Conservation (phyloP, 2,888 invertebrate species). For the Calameuta idolon region DNA sequence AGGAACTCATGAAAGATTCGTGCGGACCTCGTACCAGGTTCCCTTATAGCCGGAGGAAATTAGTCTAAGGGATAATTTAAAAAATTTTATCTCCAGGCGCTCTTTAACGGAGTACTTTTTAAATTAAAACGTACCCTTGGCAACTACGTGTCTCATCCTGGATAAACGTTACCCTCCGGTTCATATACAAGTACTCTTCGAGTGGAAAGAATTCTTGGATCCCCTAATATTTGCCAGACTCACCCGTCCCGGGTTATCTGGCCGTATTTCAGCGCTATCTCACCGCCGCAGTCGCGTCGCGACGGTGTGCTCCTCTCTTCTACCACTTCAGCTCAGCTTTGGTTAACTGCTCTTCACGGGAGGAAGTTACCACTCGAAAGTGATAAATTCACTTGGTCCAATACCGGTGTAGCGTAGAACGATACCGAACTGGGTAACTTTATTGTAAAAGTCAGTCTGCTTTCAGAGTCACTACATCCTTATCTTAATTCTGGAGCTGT, state of each 20-base stretch:
- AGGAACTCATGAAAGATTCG: background rate
- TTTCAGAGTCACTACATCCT: background rate
- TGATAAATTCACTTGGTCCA: background rate
- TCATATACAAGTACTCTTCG: background rate
- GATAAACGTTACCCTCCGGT: background rate
- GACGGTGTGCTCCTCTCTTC: constrained; percentile 11
- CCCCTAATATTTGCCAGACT: constrained; percentile 41
- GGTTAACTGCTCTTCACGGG: background rate
- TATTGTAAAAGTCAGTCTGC: background rate
- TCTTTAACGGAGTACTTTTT: constrained; percentile 21
- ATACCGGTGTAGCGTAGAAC: background rate
- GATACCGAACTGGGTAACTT: background rate
- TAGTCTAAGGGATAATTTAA: constrained; percentile 9
- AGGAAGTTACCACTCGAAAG: constrained; percentile 9
- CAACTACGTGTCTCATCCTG: background rate
- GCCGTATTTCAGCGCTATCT: constrained; percentile 46
- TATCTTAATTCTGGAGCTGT: background rate
- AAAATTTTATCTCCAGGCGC: constrained; percentile 29
- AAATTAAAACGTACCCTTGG: constrained; percentile 25
- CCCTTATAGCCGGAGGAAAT: constrained; percentile 32
- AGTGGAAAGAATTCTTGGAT: constrained; percentile 20
- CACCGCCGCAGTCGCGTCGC: constrained; percentile 28
- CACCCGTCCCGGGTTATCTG: constrained; percentile 37
- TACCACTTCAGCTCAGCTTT: constrained; percentile 26
- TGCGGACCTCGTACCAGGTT: constrained; percentile 6